phyloP scores from a whole-genome alignment of 2,888 invertebrate genomes.

The Phortica magna region DNA sequence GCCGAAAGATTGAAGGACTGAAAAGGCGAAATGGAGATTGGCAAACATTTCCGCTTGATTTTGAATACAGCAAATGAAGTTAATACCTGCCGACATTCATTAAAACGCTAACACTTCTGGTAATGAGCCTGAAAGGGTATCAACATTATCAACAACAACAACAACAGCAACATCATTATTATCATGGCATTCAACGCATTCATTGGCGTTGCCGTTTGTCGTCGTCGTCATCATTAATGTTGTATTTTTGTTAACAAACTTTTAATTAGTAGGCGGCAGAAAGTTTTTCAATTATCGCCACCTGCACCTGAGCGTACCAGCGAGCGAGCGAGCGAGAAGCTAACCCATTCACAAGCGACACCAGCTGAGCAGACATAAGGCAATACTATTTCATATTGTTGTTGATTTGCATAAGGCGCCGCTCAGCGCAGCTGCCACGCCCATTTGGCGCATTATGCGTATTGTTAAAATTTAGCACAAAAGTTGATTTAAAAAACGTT shows the following conservation, averaged over 20 bases:
- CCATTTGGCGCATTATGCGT: constrained; percentile 17
- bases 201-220: background rate
- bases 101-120: background rate
- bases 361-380: too few relatives aligned
- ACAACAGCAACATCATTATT: constrained; percentile 6
- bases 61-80: background rate
- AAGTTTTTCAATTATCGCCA: constrained; percentile 71
- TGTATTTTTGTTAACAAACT: constrained; percentile 51
- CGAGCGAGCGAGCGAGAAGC: background rate
- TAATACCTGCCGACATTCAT: background rate
- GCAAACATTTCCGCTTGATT: background rate
- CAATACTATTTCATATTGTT: background rate
- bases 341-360: too few relatives aligned
- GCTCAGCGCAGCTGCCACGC: background rate
- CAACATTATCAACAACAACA: background rate
- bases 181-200: background rate
- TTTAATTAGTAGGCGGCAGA: constrained; percentile 63
- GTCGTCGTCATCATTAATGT: constrained; percentile 3
- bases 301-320: constrained; percentile 48
- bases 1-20: background rate
- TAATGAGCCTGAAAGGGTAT: background rate
- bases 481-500: constrained; percentile 29
- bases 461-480: constrained; percentile 24
- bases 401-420: background rate
- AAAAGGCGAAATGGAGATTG: background rate